phyloP scores from a whole-genome alignment of 2,888 invertebrate species.

The Lymantria monacha region DNA sequence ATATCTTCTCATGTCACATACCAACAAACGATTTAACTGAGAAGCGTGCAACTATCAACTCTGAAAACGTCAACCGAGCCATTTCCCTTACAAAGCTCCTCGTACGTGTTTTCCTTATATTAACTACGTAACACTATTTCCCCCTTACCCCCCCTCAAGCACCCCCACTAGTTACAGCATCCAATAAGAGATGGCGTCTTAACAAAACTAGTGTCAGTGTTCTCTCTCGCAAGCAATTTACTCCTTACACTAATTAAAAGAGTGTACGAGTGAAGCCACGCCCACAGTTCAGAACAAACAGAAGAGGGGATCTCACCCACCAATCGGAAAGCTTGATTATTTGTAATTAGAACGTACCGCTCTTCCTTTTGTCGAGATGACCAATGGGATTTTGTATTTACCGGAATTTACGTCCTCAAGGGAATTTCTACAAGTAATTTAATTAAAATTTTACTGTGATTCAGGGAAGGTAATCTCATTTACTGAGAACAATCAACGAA shows the following conservation, averaged over 20 bases:
- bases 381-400: slow-evolving; percentile 76
- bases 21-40: slow-evolving; percentile 54
- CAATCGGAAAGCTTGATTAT: slow-evolving; percentile 80
- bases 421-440: slow-evolving; percentile 57
- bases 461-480: slow-evolving; percentile 50
- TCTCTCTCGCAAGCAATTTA: slow-evolving; percentile 80
- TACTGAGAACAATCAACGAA: slow-evolving; percentile 54
- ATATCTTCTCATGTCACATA: slow-evolving; percentile 37
- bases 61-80: slow-evolving; percentile 69
- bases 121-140: slow-evolving; percentile 75
- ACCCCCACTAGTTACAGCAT: slow-evolving; percentile 67
- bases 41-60: slow-evolving; percentile 63
- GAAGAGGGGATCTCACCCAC: slow-evolving; percentile 65
- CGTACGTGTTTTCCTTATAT: slow-evolving; percentile 80
- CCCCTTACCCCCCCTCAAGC: slow-evolving; percentile 56
- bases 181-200: slow-evolving; percentile 78
- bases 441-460: slow-evolving; percentile 58
- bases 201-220: slow-evolving; percentile 61
- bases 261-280: slow-evolving; percentile 76
- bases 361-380: slow-evolving; percentile 73
- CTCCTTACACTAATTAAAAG: slow-evolving; percentile 83
- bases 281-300: slow-evolving; percentile 77
- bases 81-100: slow-evolving; percentile 71
- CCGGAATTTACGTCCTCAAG: slow-evolving; percentile 52
- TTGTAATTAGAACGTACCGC: slow-evolving; percentile 79